Percentiles rank a stretch among this genome's conserved stretches.
Conservation (phyloP, 2,797 vertebrate genomes). For the Phataginus tricuspis region DNA sequence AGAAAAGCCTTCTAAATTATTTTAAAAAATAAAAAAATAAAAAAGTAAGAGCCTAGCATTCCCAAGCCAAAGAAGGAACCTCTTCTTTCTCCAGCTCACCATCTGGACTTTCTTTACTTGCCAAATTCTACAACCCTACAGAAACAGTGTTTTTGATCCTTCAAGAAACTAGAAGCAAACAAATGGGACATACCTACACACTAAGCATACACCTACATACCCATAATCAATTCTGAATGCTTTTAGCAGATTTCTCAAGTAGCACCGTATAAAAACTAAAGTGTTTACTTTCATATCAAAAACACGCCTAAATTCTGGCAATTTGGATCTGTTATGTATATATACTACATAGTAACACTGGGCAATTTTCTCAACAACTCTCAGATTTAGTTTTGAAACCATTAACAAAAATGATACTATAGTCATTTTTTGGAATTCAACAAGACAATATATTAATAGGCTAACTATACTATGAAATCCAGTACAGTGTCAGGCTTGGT, state of each 20-base stretch:
- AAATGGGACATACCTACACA: not conserved
- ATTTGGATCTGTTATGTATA: not conserved
- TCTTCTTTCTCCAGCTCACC: not conserved
- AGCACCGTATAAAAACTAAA: not conserved
- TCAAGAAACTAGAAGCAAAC: conserved; percentile 19
- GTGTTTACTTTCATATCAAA: conserved; percentile 25
- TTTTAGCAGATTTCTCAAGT: conserved; percentile 34
- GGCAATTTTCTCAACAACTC: conserved; percentile 27
- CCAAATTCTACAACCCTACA: conserved; percentile 31
- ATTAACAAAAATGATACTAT: conserved; percentile 6
- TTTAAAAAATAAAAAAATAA: not conserved
- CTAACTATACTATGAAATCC: not conserved
- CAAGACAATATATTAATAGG: not conserved
- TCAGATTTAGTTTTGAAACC: conserved; percentile 49
- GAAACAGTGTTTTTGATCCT: not conserved
- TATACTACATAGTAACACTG: not conserved
- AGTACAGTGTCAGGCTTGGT: not conserved
- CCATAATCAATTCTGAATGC: not conserved
- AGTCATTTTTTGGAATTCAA: conserved; percentile 6
- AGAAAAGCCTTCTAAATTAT: conserved; percentile 4
- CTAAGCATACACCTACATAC: not conserved
- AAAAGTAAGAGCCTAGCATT: not conserved
- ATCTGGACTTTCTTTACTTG: not conserved
- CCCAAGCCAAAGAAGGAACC: not conserved
- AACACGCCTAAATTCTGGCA: not conserved